Base-by-base conservation (phyloP, 2,888 invertebrate species). In the Drosophila antonietae region DNA sequence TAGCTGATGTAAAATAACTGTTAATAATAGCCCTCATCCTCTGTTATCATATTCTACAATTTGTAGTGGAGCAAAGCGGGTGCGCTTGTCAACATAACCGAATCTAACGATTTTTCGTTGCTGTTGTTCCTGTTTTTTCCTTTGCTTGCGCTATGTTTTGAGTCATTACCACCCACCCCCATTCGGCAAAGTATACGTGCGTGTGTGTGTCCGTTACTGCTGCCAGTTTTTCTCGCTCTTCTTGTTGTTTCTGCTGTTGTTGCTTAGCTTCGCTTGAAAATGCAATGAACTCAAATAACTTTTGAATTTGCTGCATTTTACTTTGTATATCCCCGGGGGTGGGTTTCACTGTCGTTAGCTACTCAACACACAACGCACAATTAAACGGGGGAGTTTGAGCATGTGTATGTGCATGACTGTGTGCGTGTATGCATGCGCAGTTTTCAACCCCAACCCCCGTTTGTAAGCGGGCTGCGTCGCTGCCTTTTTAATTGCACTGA, bases 261-360 rank as follows among this genome's bases (percentile, higher is more conserved):
- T 83, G 77, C 75, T 76, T 81, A 84, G 77, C 74, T 78, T 81
- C 80, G 79, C 84, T 86, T 85, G 88, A 88, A 90, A 91, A 91
- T 91, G 91, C 90, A 91, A 91, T 91, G 90, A 91, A 91, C 91
- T 91, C 90, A 88, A 89, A 88, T 90, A 90, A 90, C 88, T 89
- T 89, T 88, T 89, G 88, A 88, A 89, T 87, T 88, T 90, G 85
- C 89, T 90, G 90, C 90, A 89, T 89, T 89, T 89, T 73, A 89
- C 80, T 90, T 81, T 71, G 81, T 77, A 60, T 73, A 51, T 73
- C 56, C 43, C 62, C 60, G 74, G 87, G 87, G 86, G 86, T 86
- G 86, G 73, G 86, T 86, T 86, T 86, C 73, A 71, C 61, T 75
- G 81, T 79, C 70, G 80, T 80, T 76, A 80, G 88, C 88, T 80